A percentile compares a stretch with the other conserved stretches of the same genome.
Conservation (phyloP, 1,140 invertebrate genomes). For the Phortica variegata region DNA sequence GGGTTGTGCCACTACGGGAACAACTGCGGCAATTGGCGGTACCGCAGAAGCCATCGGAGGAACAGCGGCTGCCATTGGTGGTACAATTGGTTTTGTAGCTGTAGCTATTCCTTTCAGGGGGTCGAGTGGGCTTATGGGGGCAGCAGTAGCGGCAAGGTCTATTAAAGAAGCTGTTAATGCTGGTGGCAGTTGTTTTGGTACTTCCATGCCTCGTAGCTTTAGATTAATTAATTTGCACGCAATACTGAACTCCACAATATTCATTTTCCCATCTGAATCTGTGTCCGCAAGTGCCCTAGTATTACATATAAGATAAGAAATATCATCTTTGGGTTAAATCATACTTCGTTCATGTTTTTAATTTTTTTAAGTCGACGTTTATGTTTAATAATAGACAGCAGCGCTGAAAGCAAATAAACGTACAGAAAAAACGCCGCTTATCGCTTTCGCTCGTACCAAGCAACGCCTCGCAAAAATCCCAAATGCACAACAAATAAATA, state of each 20-base stretch:
- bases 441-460: conserved; percentile 14
- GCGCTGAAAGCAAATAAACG: conserved; percentile 14
- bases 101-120: conserved; percentile 34
- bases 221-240: conserved; percentile 96
- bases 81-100: conserved; percentile 2
- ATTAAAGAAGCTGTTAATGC: conserved; percentile 69
- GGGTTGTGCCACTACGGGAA: conserved; percentile 11
- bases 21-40: conserved; percentile 4
- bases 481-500: not conserved
- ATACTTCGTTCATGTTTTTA: no score
- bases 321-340: not conserved
- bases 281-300: conserved; percentile 93
- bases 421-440: conserved; percentile 7
- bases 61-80: conserved; percentile 15
- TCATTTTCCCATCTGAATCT: conserved; percentile 95
- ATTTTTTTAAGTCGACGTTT: conserved; percentile 2
- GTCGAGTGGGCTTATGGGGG: conserved; percentile 50
- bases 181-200: conserved; percentile 82
- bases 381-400: conserved; percentile 8
- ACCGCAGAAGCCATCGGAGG: conserved; percentile 23
- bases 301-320: conserved; percentile 42
- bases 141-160: conserved; percentile 45
- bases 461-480: conserved; percentile 12
- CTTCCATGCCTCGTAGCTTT: conserved; percentile 86
- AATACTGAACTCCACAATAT: conserved; percentile 95